phyloP scores from a whole-genome alignment of 2,888 invertebrate species.

The Apamea epomidion region DNA sequence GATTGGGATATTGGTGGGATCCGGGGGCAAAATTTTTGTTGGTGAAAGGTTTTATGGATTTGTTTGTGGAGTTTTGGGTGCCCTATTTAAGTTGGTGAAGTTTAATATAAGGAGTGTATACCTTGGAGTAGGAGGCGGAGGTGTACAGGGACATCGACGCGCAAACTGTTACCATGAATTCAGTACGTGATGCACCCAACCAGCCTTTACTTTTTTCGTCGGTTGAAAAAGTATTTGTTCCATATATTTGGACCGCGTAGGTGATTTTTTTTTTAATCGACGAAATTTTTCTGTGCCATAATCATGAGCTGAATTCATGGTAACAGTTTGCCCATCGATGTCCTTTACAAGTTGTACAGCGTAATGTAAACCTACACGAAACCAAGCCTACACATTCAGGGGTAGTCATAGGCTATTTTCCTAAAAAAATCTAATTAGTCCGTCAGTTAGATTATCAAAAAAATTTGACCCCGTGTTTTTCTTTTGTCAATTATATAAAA shows the following conservation, averaged over 20 bases:
- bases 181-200: neutral
- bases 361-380: neutral
- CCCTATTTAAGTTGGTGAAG: neutral
- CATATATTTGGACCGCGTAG: neutral
- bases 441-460: too few species aligned
- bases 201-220: neutral
- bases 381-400: neutral
- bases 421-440: too few species aligned
- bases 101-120: neutral
- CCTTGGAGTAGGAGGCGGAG: neutral
- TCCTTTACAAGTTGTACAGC: too few species aligned
- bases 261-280: too few species aligned
- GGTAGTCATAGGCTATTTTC: too few species aligned
- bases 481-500: too few species aligned
- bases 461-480: too few species aligned
- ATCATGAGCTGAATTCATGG: too few species aligned
- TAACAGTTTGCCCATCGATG: too few species aligned
- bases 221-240: neutral
- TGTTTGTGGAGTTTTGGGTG: conserved; percentile 13
- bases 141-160: neutral
- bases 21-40: neutral
- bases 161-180: neutral
- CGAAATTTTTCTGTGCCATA: too few species aligned
- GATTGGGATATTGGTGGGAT: conserved; percentile 41
- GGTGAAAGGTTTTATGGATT: conserved; percentile 6